Evolutionary conservation across 2,797 vertebrate genomes (phyloP), one percentile per base, ranked within the genome.

Genomic region (Notolabrus celidotus): DNA sequence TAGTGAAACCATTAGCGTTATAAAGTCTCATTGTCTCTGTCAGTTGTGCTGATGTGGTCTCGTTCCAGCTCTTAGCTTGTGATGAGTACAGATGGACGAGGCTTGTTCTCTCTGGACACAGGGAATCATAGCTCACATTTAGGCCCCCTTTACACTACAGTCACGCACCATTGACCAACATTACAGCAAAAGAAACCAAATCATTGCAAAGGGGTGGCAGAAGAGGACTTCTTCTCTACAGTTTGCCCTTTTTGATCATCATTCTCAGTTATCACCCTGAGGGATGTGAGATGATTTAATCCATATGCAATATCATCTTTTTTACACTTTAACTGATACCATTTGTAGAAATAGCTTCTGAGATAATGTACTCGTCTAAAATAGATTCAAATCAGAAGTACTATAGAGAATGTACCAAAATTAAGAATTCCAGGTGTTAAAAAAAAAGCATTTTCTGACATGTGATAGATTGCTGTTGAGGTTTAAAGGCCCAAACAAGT

Each of bases 11-110:
- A 82, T 88, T 80, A 76, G 79, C 17, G 69, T 66, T 66, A 90
- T 92, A 89, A 92, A 92, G 87, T 89, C 84, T 90, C 87, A 87
- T 93, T 80, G 83, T 80, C 77, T 80, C 72, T 82, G 86, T 90
- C 89, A 88, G 86, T 87, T 92, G 86, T 92, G 92, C 91, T 92
- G 92, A 91, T 93, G 86, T 80, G 82, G 82, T 88, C 78, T 81
- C 74, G 78, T 87, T 90, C 84, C 81, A 80, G 79, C 80, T 84
- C 86, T 86, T 67, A 67, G 83, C 72, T 61, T 55, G 71, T 74
- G 83, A 92, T 90, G 86, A 89, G 86, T 89, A 89, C 88, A 88
- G 87, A 86, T 90, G 89, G 87, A 91, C 84, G 42, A 78, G 78
- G 81, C 80, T 78, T 77, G 82, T 83, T 86, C 79, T 87, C 78